Evolutionary conservation across 1,140 invertebrate genomes (phyloP).

Genomic region (Ladona fulva): DNA sequence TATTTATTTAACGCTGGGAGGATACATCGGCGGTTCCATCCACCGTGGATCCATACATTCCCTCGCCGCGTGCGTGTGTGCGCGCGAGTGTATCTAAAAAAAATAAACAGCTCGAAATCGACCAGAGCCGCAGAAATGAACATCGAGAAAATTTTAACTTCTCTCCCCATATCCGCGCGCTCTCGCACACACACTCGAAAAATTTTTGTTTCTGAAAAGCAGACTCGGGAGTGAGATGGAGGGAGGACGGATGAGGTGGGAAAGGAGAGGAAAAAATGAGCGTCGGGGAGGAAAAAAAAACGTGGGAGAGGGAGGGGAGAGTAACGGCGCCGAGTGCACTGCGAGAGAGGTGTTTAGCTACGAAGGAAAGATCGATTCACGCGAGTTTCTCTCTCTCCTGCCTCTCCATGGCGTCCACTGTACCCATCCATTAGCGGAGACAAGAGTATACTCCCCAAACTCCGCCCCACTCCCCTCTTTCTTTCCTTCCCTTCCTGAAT

Average conservation of each 20-base stretch:
- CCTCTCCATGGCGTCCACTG: neutral
- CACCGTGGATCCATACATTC: neutral
- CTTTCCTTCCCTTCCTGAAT: neutral
- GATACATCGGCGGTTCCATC: conserved; percentile 1
- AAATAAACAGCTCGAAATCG: neutral
- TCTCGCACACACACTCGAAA: no score
- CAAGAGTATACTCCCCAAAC: neutral
- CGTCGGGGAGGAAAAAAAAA: neutral
- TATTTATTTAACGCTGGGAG: neutral
- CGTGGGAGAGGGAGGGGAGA: neutral
- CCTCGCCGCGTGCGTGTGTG: neutral
- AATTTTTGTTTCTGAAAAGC: neutral
- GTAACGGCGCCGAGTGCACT: neutral
- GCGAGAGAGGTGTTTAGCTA: conserved; percentile 4
- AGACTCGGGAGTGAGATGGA: neutral
- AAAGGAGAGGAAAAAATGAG: neutral
- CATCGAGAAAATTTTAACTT: conserved; percentile 7
- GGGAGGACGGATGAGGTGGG: neutral
- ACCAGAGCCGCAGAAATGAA: conserved; percentile 7
- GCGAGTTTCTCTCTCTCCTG: neutral
- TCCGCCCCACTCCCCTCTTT: neutral
- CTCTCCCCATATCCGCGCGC: neutral
- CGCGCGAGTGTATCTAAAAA: neutral
- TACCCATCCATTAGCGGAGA: neutral
- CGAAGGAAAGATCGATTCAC: conserved; percentile 8